Base-by-base conservation (phyloP, 2,888 invertebrate genomes). In the Leptopilina syphax region DNA sequence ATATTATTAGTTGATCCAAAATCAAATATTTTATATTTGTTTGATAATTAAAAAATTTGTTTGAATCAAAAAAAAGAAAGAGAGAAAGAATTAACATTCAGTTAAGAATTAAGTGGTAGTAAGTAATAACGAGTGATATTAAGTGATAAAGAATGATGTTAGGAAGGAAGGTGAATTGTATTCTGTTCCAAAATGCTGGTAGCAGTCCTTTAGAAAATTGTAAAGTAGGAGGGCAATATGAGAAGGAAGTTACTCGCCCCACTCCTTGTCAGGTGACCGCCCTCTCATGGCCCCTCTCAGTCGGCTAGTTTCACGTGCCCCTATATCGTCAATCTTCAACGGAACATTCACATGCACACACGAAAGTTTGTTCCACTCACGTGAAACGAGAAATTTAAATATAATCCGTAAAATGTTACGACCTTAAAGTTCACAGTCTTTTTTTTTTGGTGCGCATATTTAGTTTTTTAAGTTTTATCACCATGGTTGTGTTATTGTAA, bases 401-500 rank as follows among this genome's bases (percentile, higher is more conserved):
- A 50, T 50, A 44, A 50, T 41, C 3, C 27, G 9, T 34, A 9
- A 57, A 54, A 73, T 57, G 7, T 70, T 70, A 70, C 12, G 27
- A 73, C 8, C 57, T n/a, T n/a, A 5, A 41, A 50, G 3, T 5
- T 24, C 50, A 27, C 50, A 27, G 0, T 1, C 12, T 50, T 10
- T 44, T 68, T 44, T 41, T 10, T 24, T 47, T 47, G 67, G 7
- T n/a, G 27, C 34, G 57, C 54, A 34, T 34, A 34, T 47, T 12
- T 9, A 63, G 7, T 44, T 41, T 41, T 41, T 44, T 44, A 44
- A 60, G 54, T n/a, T 54, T 34, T 10, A 41, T 27, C 73, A 73
- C 41, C 73, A 73, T 73, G 73, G 73, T 73, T 73, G 57, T 73
- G 34, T 57, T 34, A 2, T 57, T 73, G 73, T 73, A 73, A 73